These are phyloP conservation scores for Manis javanica DNA, from an alignment of 2,797 vertebrate genomes.

Conservation along the genomic window DNA sequence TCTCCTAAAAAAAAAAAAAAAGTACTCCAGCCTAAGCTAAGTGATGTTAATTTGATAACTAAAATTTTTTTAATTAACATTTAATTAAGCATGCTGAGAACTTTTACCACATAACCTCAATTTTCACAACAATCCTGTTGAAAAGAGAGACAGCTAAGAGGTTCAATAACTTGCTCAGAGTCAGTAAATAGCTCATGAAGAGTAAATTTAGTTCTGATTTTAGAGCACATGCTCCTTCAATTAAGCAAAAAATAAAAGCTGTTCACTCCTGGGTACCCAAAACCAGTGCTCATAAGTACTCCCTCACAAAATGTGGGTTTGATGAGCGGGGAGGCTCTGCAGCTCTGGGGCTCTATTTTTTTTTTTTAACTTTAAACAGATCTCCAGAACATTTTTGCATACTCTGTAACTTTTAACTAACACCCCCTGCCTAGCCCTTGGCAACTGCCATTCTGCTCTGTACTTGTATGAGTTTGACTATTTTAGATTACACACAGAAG, in stretches of 20 bases:
- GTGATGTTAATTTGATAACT: neutral
- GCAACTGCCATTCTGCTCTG: neutral
- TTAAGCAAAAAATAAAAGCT: neutral
- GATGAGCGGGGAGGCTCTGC: accelerated
- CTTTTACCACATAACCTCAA: neutral
- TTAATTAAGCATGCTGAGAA: neutral
- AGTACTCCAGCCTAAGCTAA: neutral
- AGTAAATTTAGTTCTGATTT: neutral
- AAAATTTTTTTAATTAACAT: neutral
- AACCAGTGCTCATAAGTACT: neutral
- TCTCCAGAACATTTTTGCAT: neutral
- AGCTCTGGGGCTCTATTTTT: accelerated
- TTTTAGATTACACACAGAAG: neutral
- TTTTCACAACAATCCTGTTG: neutral
- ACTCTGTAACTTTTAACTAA: neutral
- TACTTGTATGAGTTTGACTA: neutral
- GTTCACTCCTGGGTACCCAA: neutral
- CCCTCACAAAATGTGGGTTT: neutral
- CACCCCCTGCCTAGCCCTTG: neutral
- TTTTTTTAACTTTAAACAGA: neutral
- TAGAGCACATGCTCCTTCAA: neutral
- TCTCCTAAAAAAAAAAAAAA: too few relatives aligned
- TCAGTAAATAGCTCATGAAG: neutral
- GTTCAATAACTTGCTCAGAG: neutral
- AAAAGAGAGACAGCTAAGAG: neutral